Conservation (phyloP, 2,797 vertebrate species). For the Lagocephalus sceleratus region DNA sequence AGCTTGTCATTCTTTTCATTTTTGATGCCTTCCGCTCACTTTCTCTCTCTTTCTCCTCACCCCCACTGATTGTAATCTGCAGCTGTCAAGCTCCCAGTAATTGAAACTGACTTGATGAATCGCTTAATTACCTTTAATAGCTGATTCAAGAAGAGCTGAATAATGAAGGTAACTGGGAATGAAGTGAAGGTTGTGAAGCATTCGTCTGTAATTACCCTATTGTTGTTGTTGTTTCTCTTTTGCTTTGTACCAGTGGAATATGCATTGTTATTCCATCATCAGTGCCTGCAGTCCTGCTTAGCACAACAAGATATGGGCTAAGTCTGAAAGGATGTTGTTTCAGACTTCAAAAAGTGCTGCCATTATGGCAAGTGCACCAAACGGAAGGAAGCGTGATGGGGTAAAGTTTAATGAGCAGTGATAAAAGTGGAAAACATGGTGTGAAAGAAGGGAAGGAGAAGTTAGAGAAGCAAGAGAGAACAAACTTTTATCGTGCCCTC, state of each 20-base stretch:
- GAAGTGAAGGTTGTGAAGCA: slow-evolving; percentile 73
- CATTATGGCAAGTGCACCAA: slow-evolving; percentile 24
- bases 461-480: slow-evolving; percentile 42
- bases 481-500: slow-evolving; percentile 63
- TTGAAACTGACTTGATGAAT: slow-evolving; percentile 96
- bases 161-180: slow-evolving; percentile 84
- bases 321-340: slow-evolving; percentile 58
- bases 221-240: slow-evolving; percentile 63
- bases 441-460: slow-evolving; percentile 34
- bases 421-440: slow-evolving; percentile 49
- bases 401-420: slow-evolving; percentile 56
- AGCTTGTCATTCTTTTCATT: slow-evolving; percentile 16
- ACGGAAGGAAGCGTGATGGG: slow-evolving; percentile 40
- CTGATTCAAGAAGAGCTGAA: slow-evolving; percentile 87
- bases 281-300: slow-evolving; percentile 31
- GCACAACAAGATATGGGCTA: slow-evolving; percentile 32
- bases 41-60: slow-evolving; percentile 35
- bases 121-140: slow-evolving; percentile 92
- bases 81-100: slow-evolving; percentile 89
- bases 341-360: slow-evolving; percentile 36
- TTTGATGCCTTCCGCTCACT: slow-evolving; percentile 46
- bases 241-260: slow-evolving; percentile 40
- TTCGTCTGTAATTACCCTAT: slow-evolving; percentile 78
- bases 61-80: slow-evolving; percentile 85
- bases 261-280: slow-evolving; percentile 46